Evolutionary conservation across 1,140 invertebrate species (phyloP), one percentile per base, ranked within the genome.

Genomic region (Papilio machaon): DNA sequence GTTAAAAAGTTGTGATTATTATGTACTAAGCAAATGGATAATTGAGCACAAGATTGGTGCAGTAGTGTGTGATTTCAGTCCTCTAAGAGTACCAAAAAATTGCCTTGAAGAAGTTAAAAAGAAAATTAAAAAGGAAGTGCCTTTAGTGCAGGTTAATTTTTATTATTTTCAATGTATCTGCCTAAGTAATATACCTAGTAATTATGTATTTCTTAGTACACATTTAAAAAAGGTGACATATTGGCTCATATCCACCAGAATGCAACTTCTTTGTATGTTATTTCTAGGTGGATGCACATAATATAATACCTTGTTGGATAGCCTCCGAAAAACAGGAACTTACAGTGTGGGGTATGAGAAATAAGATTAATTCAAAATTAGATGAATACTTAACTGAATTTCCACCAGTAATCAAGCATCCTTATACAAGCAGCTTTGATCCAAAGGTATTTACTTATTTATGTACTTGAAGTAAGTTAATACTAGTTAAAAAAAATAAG

Each of bases 241-340:
- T n/a, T n/a, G n/a, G n/a, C n/a, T n/a, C n/a, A n/a, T n/a, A n/a
- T n/a, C n/a, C n/a, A n/a, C n/a, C n/a, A n/a, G n/a, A n/a, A n/a
- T n/a, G n/a, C n/a, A n/a, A n/a, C n/a, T n/a, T n/a, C n/a, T n/a
- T 52, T 6, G 17, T 52, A 17, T 80, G 81, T 83, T 88, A 77
- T 88, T 89, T 88, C 9, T 81, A 94, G 92, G 97, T 98, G 4
- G 98, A 98, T 95, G 97, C 97, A 6, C 98, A 98, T 86, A 98
- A 98, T 92, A 95, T 98, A 85, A 97, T 98, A 0, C 98, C 98
- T 1, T 96, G 97, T 84, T 98, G 98, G 98, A 92, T 96, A 43
- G 96, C 98, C 5, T 98, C 98, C 0, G 96, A 98, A 46, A 99
- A 99, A 92, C 95, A 97, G 85, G 98, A 99, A 92, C 98, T 98